These are phyloP conservation scores for Actinostola sp. DNA, from an alignment of 92 coral and sea anemone genomes.

Conservation along the genomic window DNA sequence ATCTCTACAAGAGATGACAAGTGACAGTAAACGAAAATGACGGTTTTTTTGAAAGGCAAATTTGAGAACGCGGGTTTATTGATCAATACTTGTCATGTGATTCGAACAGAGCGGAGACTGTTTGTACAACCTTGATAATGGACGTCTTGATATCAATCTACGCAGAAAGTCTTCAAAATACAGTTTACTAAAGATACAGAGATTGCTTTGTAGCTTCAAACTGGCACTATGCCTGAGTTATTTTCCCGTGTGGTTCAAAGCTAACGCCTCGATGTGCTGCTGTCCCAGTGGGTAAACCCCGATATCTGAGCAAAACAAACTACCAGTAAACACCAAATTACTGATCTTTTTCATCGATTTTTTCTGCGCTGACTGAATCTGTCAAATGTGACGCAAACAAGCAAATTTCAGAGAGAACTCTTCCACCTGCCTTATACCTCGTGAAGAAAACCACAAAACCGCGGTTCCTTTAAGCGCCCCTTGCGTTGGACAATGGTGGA, in stretches of 20 bases:
- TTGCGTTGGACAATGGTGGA: constrained; percentile 23
- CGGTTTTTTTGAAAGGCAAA: not conserved
- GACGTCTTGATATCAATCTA: too few relatives aligned
- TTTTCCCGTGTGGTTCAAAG: too few relatives aligned
- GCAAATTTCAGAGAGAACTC: constrained; percentile 32
- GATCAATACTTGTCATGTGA: too few relatives aligned
- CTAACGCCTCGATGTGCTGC: too few relatives aligned
- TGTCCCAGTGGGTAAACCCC: too few relatives aligned
- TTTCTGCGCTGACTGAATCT: constrained; percentile 20
- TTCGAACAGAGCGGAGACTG: too few relatives aligned
- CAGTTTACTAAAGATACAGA: too few relatives aligned
- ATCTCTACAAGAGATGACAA: not conserved
- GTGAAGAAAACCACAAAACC: constrained; percentile 39
- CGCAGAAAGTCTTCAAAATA: too few relatives aligned
- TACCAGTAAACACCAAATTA: not conserved
- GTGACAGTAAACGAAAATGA: not conserved
- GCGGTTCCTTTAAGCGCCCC: constrained; percentile 34
- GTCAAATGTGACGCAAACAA: constrained; percentile 30
- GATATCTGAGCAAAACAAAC: not conserved
- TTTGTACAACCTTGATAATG: too few relatives aligned
- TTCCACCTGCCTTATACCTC: constrained; percentile 35
- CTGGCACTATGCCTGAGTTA: too few relatives aligned
- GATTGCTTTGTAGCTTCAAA: too few relatives aligned
- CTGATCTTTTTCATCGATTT: not conserved
- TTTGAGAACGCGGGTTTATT: not conserved